phyloP scores from a whole-genome alignment of 2,888 invertebrate species.

The Mesopsocus fuscifrons region DNA sequence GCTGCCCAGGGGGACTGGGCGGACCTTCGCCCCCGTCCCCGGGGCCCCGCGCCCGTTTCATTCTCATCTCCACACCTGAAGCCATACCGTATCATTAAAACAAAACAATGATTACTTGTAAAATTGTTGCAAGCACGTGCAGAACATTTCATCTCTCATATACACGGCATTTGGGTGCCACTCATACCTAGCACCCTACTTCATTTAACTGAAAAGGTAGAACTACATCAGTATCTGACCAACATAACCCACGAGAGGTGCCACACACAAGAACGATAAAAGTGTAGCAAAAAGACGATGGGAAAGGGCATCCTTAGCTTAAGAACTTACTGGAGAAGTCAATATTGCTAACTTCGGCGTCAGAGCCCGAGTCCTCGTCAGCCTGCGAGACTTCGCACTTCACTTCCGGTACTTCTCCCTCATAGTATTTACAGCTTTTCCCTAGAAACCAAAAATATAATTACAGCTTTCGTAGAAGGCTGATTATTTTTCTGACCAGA shows the following conservation, averaged over 20 bases:
- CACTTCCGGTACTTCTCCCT: background rate
- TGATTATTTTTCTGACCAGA: too few species aligned
- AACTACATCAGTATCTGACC: too few species aligned
- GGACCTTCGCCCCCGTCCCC: slow-evolving; percentile 26
- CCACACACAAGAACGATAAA: too few species aligned
- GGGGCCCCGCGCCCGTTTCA: slow-evolving; percentile 39
- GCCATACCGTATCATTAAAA: slow-evolving; percentile 8
- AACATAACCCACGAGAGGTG: too few species aligned
- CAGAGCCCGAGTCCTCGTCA: slow-evolving; percentile 44
- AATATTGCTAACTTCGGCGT: slow-evolving; percentile 63
- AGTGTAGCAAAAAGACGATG: too few species aligned
- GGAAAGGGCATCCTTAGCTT: too few species aligned
- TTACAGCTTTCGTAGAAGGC: too few species aligned
- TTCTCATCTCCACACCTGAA: slow-evolving; percentile 39
- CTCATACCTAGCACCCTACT: too few species aligned
- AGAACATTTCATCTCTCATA: slow-evolving; percentile 11
- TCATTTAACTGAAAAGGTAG: too few species aligned
- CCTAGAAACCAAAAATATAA: slow-evolving; percentile 14
- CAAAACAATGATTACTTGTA: background rate
- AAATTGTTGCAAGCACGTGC: slow-evolving; percentile 13
- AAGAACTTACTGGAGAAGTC: slow-evolving; percentile 40
- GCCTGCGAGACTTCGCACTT: slow-evolving; percentile 16
- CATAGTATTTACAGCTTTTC: slow-evolving; percentile 16
- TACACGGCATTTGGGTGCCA: too few species aligned
- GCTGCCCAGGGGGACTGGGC: slow-evolving; percentile 21